These are phyloP conservation scores for Varanus salvator DNA, from an alignment of 2,113 vertebrate species.

Conservation along the genomic window DNA sequence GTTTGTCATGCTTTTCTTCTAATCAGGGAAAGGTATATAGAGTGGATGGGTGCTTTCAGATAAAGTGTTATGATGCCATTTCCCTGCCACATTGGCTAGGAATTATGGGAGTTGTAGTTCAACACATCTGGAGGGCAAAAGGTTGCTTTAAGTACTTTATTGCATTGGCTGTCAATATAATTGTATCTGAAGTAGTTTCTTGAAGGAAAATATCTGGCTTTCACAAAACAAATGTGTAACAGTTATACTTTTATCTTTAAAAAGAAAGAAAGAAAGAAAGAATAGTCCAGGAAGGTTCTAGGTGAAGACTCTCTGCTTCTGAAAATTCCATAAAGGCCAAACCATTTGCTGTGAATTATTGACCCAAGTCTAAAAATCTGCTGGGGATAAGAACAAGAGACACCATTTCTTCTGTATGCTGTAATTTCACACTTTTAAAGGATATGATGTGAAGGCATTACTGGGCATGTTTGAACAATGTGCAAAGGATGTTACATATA, in stretches of 20 bases:
- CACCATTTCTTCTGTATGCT: conserved; percentile 58
- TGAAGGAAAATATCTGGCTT: neutral
- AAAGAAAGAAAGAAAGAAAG: neutral
- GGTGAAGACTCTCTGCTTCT: conserved; percentile 64
- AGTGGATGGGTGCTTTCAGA: no score
- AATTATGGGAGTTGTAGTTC: no score
- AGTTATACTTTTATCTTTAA: neutral
- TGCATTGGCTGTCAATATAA: neutral
- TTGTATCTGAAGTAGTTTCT: neutral
- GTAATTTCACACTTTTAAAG: conserved; percentile 67
- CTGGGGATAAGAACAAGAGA: conserved; percentile 53
- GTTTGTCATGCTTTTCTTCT: neutral
- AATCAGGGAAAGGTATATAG: no score
- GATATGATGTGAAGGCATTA: conserved; percentile 63
- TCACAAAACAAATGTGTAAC: neutral
- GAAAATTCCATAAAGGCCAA: conserved; percentile 55
- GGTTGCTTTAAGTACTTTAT: neutral
- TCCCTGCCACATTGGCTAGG: no score
- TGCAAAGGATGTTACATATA: conserved; percentile 58
- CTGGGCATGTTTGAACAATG: conserved; percentile 62
- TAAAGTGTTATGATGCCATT: no score
- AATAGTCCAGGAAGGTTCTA: neutral
- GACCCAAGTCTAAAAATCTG: conserved; percentile 62
- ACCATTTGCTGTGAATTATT: conserved; percentile 68
- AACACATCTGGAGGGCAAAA: no score